Base-by-base conservation (phyloP, 2,797 vertebrate genomes). In the Alectoris magna region DNA sequence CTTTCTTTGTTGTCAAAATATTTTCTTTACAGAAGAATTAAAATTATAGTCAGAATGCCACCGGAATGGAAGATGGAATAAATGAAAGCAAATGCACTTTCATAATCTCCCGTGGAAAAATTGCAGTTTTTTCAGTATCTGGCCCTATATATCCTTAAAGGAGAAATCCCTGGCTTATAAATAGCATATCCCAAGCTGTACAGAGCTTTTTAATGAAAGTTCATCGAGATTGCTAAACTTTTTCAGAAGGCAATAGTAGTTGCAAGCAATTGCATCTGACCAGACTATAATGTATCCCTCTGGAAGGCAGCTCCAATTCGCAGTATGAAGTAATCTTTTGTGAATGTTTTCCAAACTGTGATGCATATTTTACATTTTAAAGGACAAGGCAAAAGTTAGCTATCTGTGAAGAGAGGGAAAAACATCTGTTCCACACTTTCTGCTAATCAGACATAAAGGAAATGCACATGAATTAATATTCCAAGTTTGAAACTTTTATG, bases 11-110 rank as follows among this genome's bases (percentile, higher is more conserved):
- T 93, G 95, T 96, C 92, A 95, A 95, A 95, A 91, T 96, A 96
- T 96, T 96, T 94, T 91, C 84, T 80, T 90, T 93, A 26, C 73
- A 93, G 80, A 74, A 91, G 93, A 97, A 96, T 91, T 92, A 90
- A 94, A 94, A 90, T 90, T 88, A 46, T 64, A 95, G 80, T 93
- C 88, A 86, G 94, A 93, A 91, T 68, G 71, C 53, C 46, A 29
- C 87, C 90, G 70, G 83, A 87, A 92, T 77, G 43, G 73, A 71
- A 84, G 59, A 76, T 63, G 62, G 67, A 95, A 91, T 88, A 80
- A 79, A 67, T 8, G 31, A 63, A 70, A 95, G 67, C 51, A 89
- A 95, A 91, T 0, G 60, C 26, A 86, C 23, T 90, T 92, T 71
- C 78, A 76, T 59, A 36, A 29, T 70, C 62, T 83, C 85, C 77